These are phyloP conservation scores for Xanthia togata DNA, from an alignment of 2,888 invertebrate species.

Conservation along the genomic window DNA sequence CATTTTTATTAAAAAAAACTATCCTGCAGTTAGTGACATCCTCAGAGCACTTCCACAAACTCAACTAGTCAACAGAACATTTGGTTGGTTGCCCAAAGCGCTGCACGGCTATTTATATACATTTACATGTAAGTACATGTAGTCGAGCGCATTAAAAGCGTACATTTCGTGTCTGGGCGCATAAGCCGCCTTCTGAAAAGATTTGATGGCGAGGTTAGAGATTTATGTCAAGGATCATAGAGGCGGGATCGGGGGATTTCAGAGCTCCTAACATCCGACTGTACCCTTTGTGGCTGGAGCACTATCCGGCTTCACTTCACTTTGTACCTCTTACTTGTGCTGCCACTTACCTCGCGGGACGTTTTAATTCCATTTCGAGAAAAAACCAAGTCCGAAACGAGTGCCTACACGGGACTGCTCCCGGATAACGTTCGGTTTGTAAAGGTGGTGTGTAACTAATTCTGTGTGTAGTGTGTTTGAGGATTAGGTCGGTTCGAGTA, in stretches of 20 bases:
- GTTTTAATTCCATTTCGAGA: constrained; percentile 88
- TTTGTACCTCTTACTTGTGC: constrained; percentile 86
- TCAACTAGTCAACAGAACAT: constrained; percentile 29
- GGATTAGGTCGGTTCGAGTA: not conserved
- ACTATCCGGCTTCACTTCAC: constrained; percentile 89
- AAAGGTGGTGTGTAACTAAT: constrained; percentile 43
- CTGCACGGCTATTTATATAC: constrained; percentile 51
- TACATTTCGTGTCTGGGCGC: constrained; percentile 85
- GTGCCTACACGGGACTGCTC: constrained; percentile 61
- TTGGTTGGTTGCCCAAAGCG: constrained; percentile 44
- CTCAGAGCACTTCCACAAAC: constrained; percentile 15
- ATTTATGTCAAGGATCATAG: constrained; percentile 91
- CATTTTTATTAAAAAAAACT: constrained; percentile 15
- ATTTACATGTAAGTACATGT: constrained; percentile 72
- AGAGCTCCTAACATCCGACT: constrained; percentile 88
- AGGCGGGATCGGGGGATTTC: constrained; percentile 88
- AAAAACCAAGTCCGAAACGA: constrained; percentile 77
- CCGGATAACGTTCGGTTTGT: constrained; percentile 38
- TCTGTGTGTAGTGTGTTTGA: constrained; percentile 41
- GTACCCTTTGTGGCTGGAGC: constrained; percentile 89
- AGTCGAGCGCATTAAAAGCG: constrained; percentile 85
- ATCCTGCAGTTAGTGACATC: constrained; percentile 19
- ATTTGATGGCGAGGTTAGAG: constrained; percentile 90
- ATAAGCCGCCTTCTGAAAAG: constrained; percentile 89
- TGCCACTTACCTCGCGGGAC: constrained; percentile 88